Percentiles rank a stretch among this genome's conserved stretches.
Evolutionary conservation across 1,140 invertebrate species (phyloP).

Genomic region (Heliconius congener): DNA sequence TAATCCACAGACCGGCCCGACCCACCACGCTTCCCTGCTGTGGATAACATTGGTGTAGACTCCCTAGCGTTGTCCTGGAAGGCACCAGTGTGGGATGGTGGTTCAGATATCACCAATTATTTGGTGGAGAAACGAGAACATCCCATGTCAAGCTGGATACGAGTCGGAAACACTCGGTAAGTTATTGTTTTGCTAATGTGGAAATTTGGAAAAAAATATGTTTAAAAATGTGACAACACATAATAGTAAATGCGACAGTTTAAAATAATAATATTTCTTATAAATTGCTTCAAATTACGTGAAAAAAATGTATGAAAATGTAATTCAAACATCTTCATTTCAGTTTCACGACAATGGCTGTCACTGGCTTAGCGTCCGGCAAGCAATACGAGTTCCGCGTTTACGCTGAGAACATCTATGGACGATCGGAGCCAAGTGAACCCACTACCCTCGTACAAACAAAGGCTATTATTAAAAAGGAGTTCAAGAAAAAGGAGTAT

Average conservation of each 20-base stretch:
- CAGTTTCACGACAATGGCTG: slow-evolving; percentile 94
- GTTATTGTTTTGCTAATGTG: background rate
- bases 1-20: slow-evolving; percentile 91
- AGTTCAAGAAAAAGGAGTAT: slow-evolving; percentile 88
- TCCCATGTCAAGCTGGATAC: slow-evolving; percentile 96
- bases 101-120: slow-evolving; percentile 97
- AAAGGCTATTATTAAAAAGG: slow-evolving; percentile 91
- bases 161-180: slow-evolving; percentile 93
- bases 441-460: slow-evolving; percentile 90
- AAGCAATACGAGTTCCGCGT: slow-evolving; percentile 98
- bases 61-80: slow-evolving; percentile 95
- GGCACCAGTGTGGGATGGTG: slow-evolving; percentile 95
- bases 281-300: no score
- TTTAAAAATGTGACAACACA: no score
- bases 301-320: no score
- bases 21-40: slow-evolving; percentile 94
- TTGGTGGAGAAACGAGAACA: slow-evolving; percentile 96
- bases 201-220: no score
- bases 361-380: slow-evolving; percentile 92
- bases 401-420: slow-evolving; percentile 98
- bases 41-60: slow-evolving; percentile 93
- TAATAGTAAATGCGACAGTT: no score
- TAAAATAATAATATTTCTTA: no score
- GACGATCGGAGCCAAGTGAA: slow-evolving; percentile 95
- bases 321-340: background rate